Evolutionary conservation across 2,888 invertebrate species (phyloP).

Genomic region (Alentia gelatinosa): DNA sequence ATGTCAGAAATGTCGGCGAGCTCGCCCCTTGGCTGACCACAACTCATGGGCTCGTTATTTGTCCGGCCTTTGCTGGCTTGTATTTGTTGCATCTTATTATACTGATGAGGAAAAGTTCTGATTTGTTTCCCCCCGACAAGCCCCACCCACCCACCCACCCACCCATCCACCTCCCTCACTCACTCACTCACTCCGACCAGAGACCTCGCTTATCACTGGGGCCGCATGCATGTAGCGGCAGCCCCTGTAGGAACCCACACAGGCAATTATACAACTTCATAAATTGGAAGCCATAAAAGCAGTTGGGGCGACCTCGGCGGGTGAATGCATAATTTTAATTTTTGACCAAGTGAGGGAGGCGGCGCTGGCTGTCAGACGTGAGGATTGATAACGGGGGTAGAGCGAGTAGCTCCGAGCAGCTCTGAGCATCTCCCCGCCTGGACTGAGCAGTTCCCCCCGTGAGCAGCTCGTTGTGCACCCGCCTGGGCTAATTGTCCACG

Average conservation of each 20-base stretch:
- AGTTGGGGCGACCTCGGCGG: not conserved
- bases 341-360: slow-evolving; percentile 25
- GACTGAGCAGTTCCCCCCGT: not conserved
- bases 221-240: not conserved
- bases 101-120: not conserved
- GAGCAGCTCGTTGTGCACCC: not conserved
- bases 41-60: not conserved
- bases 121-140: not conserved
- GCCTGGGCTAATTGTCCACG: not conserved
- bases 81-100: not conserved
- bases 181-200: not conserved
- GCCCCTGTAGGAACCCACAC: not conserved
- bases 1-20: not conserved
- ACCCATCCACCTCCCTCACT: not conserved
- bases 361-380: not conserved
- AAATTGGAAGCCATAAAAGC: slow-evolving; percentile 31
- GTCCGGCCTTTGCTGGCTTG: not conserved
- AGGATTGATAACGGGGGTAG: slow-evolving; percentile 29
- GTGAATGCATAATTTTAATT: slow-evolving; percentile 49
- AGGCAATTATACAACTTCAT: slow-evolving; percentile 44
- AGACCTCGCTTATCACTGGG: not conserved
- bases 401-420: not conserved
- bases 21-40: not conserved
- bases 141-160: not conserved
- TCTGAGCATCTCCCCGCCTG: not conserved